A percentile compares a stretch with the other conserved stretches of the same genome.
phyloP scores from a whole-genome alignment of 2,888 invertebrate species.

The Cyclophora albipunctata region DNA sequence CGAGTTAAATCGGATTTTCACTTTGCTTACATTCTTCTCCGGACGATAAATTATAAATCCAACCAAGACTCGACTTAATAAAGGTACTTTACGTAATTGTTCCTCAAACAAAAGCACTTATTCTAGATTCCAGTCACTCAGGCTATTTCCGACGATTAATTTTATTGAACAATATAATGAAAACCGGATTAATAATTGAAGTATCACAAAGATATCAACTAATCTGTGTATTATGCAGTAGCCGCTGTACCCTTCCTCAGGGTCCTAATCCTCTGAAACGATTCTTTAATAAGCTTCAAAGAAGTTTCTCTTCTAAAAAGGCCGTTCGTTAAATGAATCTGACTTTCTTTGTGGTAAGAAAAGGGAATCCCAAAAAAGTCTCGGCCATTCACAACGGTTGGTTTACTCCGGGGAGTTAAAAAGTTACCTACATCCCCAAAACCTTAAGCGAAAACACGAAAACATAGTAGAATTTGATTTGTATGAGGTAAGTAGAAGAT shows the following conservation, averaged over 20 bases:
- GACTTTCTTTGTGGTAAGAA: conserved; percentile 57
- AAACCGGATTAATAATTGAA: neutral
- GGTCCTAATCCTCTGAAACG: conserved; percentile 45
- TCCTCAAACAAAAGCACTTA: neutral
- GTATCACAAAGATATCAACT: neutral
- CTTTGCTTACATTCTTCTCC: conserved; percentile 26
- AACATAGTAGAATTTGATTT: conserved; percentile 44
- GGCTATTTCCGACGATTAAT: too few species aligned
- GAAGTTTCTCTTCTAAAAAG: conserved; percentile 52
- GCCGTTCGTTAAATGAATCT: conserved; percentile 58
- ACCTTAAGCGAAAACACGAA: conserved; percentile 36
- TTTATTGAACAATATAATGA: too few species aligned
- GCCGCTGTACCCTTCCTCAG: conserved; percentile 28
- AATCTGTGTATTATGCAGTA: conserved; percentile 28
- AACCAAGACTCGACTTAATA: neutral
- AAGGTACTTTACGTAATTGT: conserved; percentile 1
- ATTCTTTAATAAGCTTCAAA: conserved; percentile 60
- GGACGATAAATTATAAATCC: conserved; percentile 19
- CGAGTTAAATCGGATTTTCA: conserved; percentile 60
- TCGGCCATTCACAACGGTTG: conserved; percentile 52
- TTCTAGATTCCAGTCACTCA: neutral
- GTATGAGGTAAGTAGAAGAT: conserved; percentile 4
- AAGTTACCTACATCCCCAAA: conserved; percentile 44
- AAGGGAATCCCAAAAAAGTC: conserved; percentile 54
- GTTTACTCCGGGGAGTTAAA: conserved; percentile 51